Percentiles rank a stretch among this genome's conserved stretches.
phyloP scores from a whole-genome alignment of 2,797 vertebrate genomes.

The Anabacerthia variegaticeps region DNA sequence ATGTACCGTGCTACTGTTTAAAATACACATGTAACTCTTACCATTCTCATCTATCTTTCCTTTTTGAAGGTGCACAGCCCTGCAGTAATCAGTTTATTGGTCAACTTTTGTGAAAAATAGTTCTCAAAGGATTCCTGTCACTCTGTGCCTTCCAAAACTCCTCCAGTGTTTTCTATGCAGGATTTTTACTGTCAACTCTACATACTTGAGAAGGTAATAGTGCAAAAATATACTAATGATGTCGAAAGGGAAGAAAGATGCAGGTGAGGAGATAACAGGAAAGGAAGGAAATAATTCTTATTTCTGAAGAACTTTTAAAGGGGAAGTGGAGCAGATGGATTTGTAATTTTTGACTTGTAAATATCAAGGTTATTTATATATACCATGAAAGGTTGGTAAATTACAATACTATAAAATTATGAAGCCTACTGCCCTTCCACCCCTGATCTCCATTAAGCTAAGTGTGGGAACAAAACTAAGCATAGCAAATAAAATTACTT shows the following conservation, averaged over 20 bases:
- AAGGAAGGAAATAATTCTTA: neutral
- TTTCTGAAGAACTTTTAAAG: neutral
- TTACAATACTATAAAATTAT: neutral
- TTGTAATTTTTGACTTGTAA: neutral
- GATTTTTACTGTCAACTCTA: neutral
- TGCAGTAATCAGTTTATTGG: neutral
- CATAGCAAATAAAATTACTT: neutral
- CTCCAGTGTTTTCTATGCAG: neutral
- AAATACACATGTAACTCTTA: neutral
- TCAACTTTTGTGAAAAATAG: neutral
- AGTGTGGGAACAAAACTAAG: neutral
- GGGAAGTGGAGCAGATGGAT: neutral
- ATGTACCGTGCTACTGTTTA: neutral
- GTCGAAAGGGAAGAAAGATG: neutral
- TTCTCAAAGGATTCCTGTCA: neutral
- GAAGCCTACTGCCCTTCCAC: neutral
- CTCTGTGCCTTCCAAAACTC: neutral
- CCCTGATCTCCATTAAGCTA: neutral
- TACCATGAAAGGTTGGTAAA: neutral
- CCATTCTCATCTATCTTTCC: neutral
- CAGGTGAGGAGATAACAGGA: neutral
- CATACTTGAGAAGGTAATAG: neutral
- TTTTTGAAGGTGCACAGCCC: neutral
- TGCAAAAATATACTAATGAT: neutral
- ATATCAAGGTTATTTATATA: neutral